Percentiles rank a stretch among this genome's conserved stretches.
Conservation (phyloP, 2,888 invertebrate genomes). For the Polylopha cassiicola region DNA sequence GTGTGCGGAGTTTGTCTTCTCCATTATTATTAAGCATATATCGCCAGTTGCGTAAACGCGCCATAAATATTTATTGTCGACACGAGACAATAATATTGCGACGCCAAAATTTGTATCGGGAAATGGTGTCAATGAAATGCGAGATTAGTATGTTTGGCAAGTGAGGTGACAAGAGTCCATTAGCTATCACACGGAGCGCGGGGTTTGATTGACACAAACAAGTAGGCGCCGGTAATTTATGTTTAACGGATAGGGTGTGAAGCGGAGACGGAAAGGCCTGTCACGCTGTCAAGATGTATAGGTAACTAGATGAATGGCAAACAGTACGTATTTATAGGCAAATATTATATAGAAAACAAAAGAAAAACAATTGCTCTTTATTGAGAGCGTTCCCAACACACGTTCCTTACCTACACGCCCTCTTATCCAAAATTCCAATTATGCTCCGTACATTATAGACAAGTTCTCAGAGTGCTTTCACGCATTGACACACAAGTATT, state of each 20-base stretch:
- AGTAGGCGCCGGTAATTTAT: conserved; percentile 47
- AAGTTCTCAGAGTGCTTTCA: conserved; percentile 25
- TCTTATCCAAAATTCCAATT: too few species aligned
- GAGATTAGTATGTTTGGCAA: conserved; percentile 21
- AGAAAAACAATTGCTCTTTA: too few species aligned
- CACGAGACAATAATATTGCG: background rate
- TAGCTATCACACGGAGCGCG: conserved; percentile 34
- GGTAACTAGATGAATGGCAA: conserved; percentile 9
- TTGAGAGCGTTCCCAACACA: too few species aligned
- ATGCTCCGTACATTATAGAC: conserved; percentile 9
- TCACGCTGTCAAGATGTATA: conserved; percentile 4
- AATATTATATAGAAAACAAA: too few species aligned
- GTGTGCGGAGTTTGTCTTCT: conserved; percentile 11
- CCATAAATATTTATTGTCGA: conserved; percentile 5
- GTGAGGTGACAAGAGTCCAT: conserved; percentile 30
- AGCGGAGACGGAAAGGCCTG: conserved; percentile 23
- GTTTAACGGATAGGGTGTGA: conserved; percentile 46
- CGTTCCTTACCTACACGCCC: too few species aligned
- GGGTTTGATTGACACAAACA: conserved; percentile 53
- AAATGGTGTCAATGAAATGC: conserved; percentile 10
- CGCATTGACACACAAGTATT: conserved; percentile 28
- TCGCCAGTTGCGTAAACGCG: conserved; percentile 3
- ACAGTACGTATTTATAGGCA: too few species aligned
- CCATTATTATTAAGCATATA: conserved; percentile 10
- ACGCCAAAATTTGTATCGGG: background rate